These are phyloP conservation scores for Trichogramma evanescens DNA, from an alignment of 2,888 invertebrate species.

Conservation along the genomic window DNA sequence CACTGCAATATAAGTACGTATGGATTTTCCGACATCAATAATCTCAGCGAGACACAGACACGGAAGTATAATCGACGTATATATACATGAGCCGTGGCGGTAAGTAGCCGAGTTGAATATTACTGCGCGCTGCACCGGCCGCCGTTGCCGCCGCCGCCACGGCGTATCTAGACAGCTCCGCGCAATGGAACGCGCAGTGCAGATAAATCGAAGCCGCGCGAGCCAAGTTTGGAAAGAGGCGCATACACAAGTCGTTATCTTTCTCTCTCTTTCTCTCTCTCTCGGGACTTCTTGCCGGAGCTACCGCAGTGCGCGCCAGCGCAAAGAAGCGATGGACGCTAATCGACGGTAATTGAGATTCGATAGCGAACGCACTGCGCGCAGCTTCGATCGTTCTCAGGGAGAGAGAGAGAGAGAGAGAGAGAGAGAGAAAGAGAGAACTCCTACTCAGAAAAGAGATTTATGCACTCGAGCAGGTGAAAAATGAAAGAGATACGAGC, in stretches of 20 bases:
- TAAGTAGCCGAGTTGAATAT: constrained; percentile 23
- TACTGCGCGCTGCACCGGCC: constrained; percentile 26
- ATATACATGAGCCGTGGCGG: not conserved
- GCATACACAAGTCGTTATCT: not conserved
- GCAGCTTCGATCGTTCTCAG: too few relatives aligned
- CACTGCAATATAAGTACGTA: too few relatives aligned
- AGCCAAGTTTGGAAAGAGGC: not conserved
- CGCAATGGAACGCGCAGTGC: not conserved
- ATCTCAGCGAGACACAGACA: too few relatives aligned
- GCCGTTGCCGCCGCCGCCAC: not conserved
- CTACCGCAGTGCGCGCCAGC: too few relatives aligned
- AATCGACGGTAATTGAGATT: constrained; percentile 39
- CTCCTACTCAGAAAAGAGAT: not conserved
- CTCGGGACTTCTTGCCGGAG: too few relatives aligned
- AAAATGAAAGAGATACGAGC: too few relatives aligned
- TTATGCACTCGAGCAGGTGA: not conserved
- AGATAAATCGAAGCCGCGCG: not conserved
- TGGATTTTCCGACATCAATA: too few relatives aligned
- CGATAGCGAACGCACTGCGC: constrained; percentile 27
- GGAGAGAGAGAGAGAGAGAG: constrained; percentile 24
- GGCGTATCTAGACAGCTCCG: not conserved
- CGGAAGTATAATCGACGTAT: too few relatives aligned
- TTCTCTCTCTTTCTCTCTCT: too few relatives aligned
- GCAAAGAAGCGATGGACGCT: constrained; percentile 10
- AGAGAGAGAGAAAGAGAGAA: constrained; percentile 25